Percentiles rank a stretch among this genome's conserved stretches.
phyloP scores from a whole-genome alignment of 1,140 invertebrate species.

The Eulimnadia texana region DNA sequence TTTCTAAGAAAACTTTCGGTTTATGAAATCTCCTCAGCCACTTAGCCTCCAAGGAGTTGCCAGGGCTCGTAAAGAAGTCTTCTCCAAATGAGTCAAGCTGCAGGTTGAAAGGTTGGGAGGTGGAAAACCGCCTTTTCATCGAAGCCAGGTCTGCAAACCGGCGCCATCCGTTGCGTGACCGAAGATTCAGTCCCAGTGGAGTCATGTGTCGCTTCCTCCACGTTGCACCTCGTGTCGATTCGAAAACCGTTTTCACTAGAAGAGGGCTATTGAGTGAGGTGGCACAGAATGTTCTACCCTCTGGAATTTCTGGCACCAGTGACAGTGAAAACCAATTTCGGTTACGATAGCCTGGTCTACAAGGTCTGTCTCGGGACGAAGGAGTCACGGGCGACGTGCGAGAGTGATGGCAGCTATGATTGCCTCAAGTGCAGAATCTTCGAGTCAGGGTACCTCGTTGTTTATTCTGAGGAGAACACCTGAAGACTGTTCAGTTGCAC shows the following conservation, averaged over 20 bases:
- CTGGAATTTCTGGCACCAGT: slow-evolving; percentile 28
- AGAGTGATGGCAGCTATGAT: neutral
- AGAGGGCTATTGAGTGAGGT: slow-evolving; percentile 12
- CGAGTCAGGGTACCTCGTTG: neutral
- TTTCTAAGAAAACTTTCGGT: neutral
- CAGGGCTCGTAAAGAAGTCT: neutral
- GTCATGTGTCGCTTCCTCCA: neutral
- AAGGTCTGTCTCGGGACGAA: slow-evolving; percentile 30
- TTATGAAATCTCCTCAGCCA: neutral
- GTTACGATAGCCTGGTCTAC: slow-evolving; percentile 29
- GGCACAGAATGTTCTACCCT: slow-evolving; percentile 30
- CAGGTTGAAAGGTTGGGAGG: too few species aligned
- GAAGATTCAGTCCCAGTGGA: neutral
- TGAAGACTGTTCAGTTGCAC: neutral
- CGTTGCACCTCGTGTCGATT: neutral
- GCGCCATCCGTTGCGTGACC: neutral
- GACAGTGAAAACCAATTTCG: slow-evolving; percentile 27
- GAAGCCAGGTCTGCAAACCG: neutral
- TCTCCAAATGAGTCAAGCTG: neutral
- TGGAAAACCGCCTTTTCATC: neutral
- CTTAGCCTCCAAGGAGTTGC: neutral
- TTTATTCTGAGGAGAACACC: neutral
- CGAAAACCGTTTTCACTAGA: neutral
- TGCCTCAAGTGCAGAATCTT: neutral
- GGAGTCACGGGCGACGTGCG: slow-evolving; percentile 20